Base-by-base conservation (phyloP, 1,140 invertebrate species). In the Drosophila elegans region DNA sequence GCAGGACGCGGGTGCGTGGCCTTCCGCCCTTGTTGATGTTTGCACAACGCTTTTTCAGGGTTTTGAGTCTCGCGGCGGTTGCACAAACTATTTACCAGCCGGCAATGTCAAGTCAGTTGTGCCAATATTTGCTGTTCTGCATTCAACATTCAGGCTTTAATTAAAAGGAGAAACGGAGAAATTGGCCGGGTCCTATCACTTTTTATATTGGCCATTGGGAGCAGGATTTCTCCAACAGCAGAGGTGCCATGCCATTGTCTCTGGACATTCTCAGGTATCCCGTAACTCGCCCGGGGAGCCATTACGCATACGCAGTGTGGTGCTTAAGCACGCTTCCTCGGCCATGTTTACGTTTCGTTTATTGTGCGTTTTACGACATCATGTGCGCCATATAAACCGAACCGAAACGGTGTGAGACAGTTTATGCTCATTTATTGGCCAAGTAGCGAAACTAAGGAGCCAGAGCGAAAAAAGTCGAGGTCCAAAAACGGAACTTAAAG, bases 311-410 rank as follows among this genome's bases (percentile, higher is more conserved):
- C 83, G 83, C 83, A 57, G 55, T 57, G 78, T 86, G 66, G 69
- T 54, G 56, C 77, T 53, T 59, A 49, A 76, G 54, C 62, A 54
- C 62, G 27, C 59, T 74, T 49, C 49, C 51, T 53, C 59, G 12
- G 52, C 44, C 68, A 42, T 81, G 74, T 83, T 83, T 71, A 80
- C 80, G 80, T 77, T 88, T 84, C 67, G 85, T 88, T 88, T 88
- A 88, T 88, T 83, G 84, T 89, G 68, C 44, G 59, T 75, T 89
- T 89, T 89, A 88, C 84, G 84, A 88, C 84, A 68, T 72, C 60
- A 82, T 83, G 84, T 89, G 73, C 77, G 46, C 57, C 74, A 75
- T 78, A 90, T 86, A 90, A 84, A 89, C 54, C 21, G 34, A 16
- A 45, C 54, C 21, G 34, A 16, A 45, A 13, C 52, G 56, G 67